Evolutionary conservation across 1,140 invertebrate species (phyloP), one percentile per base, ranked within the genome.

Genomic region (Acromyrmex heyeri): DNA sequence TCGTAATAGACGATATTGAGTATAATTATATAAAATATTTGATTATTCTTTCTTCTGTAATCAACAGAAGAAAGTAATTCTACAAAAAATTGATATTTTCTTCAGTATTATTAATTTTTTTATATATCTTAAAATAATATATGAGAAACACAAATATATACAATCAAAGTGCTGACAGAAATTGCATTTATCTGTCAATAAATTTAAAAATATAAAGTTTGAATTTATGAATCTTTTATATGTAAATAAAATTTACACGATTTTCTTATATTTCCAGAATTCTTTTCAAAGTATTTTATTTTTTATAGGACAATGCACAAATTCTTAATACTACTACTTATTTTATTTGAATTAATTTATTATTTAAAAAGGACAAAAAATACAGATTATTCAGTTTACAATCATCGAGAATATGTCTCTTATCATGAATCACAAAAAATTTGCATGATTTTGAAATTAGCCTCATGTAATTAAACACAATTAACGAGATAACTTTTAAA

Each of bases 401-500:
- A 1, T 62, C 34, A 24, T n/a, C 18, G 38, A 48, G 59, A 64
- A 64, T 50, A 24, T 67, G 6, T 77, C 55, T 77, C 34, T 18
- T 44, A 38, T 57, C 16, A 16, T 2, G 12, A n/a, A 21, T 55
- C 3, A 3, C 24, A 18, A 57, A 81, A 65, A 70, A 34, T 34
- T 67, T 30, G 14, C 2, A 34, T 55, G 10, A 24, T 38, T 50
- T 64, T 24, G 2, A 48, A 38, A 64, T 34, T 50, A 34, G 21
- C 6, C 61, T 65, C 50, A 30, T 30, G 16, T 34, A 67, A 67
- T 67, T 79, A 79, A 34, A 53, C 44, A 53, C 62, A 67, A 79
- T 67, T 65, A 65, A 65, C 27, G 27, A 50, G 65, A 34, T 65
- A 64, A 65, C 30, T 67, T 79, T 53, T 30, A 34, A 24, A 81